phyloP scores from a whole-genome alignment of 1,140 invertebrate genomes.

The Lethocerus indicus region DNA sequence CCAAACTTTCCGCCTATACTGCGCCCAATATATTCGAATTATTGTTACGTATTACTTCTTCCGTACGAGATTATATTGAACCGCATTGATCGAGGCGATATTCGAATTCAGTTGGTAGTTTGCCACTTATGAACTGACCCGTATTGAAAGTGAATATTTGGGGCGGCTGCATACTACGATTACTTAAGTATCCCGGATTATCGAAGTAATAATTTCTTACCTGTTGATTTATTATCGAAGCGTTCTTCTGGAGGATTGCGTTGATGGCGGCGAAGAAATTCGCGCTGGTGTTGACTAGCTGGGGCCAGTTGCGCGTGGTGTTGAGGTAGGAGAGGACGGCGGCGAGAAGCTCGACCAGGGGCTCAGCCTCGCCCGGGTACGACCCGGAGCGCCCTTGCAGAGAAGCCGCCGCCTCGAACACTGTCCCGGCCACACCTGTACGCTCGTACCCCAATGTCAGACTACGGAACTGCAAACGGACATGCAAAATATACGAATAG shows the following conservation, averaged over 20 bases:
- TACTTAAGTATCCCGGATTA: too few relatives aligned
- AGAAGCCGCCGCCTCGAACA: slow-evolving; percentile 25
- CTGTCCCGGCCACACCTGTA: slow-evolving; percentile 30
- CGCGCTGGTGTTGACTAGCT: slow-evolving; percentile 25
- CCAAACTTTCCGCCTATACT: too few relatives aligned
- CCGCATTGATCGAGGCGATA: too few relatives aligned
- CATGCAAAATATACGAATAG: too few relatives aligned
- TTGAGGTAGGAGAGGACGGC: slow-evolving; percentile 31
- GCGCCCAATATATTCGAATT: too few relatives aligned
- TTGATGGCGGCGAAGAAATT: slow-evolving; percentile 30
- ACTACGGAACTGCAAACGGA: slow-evolving; percentile 31
- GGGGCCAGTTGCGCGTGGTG: slow-evolving; percentile 21
- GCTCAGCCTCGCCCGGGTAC: slow-evolving; percentile 33
- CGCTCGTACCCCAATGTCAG: slow-evolving; percentile 46
- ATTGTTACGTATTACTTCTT: too few relatives aligned
- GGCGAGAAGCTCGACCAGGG: slow-evolving; percentile 27
- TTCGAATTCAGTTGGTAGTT: too few relatives aligned
- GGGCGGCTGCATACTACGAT: too few relatives aligned
- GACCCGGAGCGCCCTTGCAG: slow-evolving; percentile 26
- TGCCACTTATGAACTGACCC: too few relatives aligned
- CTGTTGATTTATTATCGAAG: slow-evolving; percentile 31
- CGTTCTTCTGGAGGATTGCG: slow-evolving; percentile 26
- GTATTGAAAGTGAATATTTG: too few relatives aligned
- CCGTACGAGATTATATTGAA: too few relatives aligned
- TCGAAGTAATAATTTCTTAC: slow-evolving; percentile 22